A percentile compares a stretch with the other conserved stretches of the same genome.
Evolutionary conservation across 2,888 invertebrate genomes (phyloP).

Genomic region (Halocaridina rubra): DNA sequence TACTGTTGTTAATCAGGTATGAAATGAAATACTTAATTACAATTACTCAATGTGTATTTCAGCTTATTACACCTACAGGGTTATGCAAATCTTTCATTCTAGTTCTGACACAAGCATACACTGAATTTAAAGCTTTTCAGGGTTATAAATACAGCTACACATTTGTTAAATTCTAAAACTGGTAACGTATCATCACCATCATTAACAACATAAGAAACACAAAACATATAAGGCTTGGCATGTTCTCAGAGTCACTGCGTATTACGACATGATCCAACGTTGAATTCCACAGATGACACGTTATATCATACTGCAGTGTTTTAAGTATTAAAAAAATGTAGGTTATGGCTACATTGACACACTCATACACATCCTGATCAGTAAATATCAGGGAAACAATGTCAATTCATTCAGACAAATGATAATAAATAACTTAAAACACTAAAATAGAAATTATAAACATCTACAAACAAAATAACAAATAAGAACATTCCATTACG

Average conservation of each 20-base stretch:
- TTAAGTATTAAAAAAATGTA: background rate
- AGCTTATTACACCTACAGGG: conserved; percentile 41
- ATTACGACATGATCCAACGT: no score
- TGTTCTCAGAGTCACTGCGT: no score
- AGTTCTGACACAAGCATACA: conserved; percentile 54
- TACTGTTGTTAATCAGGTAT: no score
- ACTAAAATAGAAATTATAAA: conserved; percentile 21
- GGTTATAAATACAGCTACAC: conserved; percentile 55
- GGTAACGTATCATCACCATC: conserved; percentile 40
- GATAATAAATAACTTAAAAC: conserved; percentile 21
- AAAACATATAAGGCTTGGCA: conserved; percentile 30
- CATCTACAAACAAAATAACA: conserved; percentile 29
- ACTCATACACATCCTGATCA: background rate
- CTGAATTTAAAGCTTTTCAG: conserved; percentile 56
- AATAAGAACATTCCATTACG: background rate
- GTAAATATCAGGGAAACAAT: background rate
- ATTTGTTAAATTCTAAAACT: conserved; percentile 51
- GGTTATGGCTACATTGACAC: background rate
- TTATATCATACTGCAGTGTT: background rate
- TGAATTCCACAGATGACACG: no score
- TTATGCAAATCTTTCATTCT: conserved; percentile 56
- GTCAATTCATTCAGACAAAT: conserved; percentile 7
- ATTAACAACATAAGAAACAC: conserved; percentile 35
- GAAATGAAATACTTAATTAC: no score
- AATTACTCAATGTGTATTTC: conserved; percentile 39